phyloP scores from a whole-genome alignment of 2,888 invertebrate genomes.

The Oxyteleia sp. region DNA sequence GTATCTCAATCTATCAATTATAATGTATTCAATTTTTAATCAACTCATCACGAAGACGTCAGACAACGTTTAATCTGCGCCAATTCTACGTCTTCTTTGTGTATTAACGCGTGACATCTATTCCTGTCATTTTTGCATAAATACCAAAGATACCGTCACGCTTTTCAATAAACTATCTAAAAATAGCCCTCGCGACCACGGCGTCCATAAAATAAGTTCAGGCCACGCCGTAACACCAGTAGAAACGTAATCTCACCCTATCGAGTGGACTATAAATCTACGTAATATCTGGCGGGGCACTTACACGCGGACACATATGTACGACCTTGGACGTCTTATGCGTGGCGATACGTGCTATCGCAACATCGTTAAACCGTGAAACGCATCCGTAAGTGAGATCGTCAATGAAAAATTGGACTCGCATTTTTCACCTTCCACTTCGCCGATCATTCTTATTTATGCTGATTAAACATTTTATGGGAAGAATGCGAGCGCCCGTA shows the following conservation, averaged over 20 bases:
- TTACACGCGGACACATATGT: slow-evolving; percentile 52
- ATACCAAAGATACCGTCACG: slow-evolving; percentile 37
- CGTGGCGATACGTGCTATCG: slow-evolving; percentile 68
- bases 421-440: slow-evolving; percentile 23
- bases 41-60: slow-evolving; percentile 33
- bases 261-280: slow-evolving; percentile 74
- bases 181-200: slow-evolving; percentile 29
- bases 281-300: slow-evolving; percentile 69
- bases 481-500: slow-evolving; percentile 1
- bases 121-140: slow-evolving; percentile 42
- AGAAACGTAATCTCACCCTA: slow-evolving; percentile 75
- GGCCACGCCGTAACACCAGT: slow-evolving; percentile 69
- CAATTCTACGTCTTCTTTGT: slow-evolving; percentile 17
- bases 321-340: slow-evolving; percentile 63
- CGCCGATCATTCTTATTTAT: slow-evolving; percentile 52
- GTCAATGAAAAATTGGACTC: slow-evolving; percentile 45
- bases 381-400: slow-evolving; percentile 47
- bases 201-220: slow-evolving; percentile 53
- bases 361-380: slow-evolving; percentile 69
- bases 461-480: slow-evolving; percentile 53
- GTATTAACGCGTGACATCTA: slow-evolving; percentile 29
- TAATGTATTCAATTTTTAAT: too few relatives aligned
- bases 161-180: slow-evolving; percentile 37
- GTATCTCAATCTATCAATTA: too few relatives aligned
- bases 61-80: slow-evolving; percentile 16